Base-by-base conservation (phyloP, 2,888 invertebrate species). In the Drosophila algonquin region DNA sequence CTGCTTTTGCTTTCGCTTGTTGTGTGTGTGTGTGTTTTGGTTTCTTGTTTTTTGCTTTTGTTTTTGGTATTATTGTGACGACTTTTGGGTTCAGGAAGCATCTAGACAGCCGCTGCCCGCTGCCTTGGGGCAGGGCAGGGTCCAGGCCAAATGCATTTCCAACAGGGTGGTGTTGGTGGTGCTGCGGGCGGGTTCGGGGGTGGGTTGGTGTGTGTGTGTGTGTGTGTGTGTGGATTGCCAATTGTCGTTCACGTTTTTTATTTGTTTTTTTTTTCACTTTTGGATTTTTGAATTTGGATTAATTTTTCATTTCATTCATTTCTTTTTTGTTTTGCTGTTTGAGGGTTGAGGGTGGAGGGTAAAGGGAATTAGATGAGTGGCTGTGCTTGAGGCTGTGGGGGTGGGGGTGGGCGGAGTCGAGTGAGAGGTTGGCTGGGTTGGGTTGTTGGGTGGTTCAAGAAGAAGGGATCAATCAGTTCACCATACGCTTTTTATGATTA, bases 61-160 rank as follows among this genome's bases (percentile, higher is more conserved):
- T 16, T 54, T 47, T 50, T 45, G 55, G 50, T 65, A 32, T 40
- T 51, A 32, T 56, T 35, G 56, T 70, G 67, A 56, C 35, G 21
- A 21, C 21, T 21, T 55, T 32, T 14, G 2, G 40, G 60, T 59
- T 60, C 70, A 53, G 48, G 67, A 63, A 64, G 51, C 67, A 73
- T 69, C 70, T 69, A 60, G 70, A 60, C 67, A 45, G 35, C 48
- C 30, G n/a, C 30, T 21, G 40, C 27, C 40, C 27, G 59, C 58
- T 40, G 46, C 58, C 61, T 24, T 21, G 55, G 30, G 30, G 63
- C 62, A 44, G 48, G 24, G 62, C 44, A 32, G 62, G 62, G 50
- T 62, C 40, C 44, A 50, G 51, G 50, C 30, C 10, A 21, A 30
- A 62, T 50, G 63, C 63, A 63, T 63, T 63, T 50, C 63, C 40